Conservation (phyloP, 1,140 invertebrate genomes). For the Solen grandis region DNA sequence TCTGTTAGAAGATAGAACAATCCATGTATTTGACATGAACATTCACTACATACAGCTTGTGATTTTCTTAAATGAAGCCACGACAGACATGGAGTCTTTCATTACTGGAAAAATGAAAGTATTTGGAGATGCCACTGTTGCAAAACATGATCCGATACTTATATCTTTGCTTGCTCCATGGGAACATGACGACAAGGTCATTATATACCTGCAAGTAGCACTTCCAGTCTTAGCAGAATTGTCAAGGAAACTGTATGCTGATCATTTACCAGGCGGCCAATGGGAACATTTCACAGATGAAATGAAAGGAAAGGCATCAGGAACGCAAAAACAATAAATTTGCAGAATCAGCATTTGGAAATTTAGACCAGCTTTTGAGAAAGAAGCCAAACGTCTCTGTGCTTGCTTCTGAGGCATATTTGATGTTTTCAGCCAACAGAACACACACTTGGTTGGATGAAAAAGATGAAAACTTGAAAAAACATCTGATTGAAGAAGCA, state of each 20-base stretch:
- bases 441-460: constrained; percentile 48
- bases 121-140: constrained; percentile 4
- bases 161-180: constrained; percentile 12
- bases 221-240: constrained; percentile 25
- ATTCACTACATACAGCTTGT: constrained; percentile 23
- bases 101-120: constrained; percentile 4
- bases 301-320: constrained; percentile 13
- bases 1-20: constrained; percentile 24
- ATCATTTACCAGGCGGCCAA: constrained; percentile 53
- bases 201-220: constrained; percentile 13
- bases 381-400: constrained; percentile 50
- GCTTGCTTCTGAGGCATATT: constrained; percentile 52
- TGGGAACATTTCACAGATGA: constrained; percentile 17
- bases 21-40: constrained; percentile 37
- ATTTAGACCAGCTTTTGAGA: constrained; percentile 48
- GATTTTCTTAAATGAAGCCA: constrained; percentile 20
- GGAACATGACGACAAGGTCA: constrained; percentile 46
- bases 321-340: constrained; percentile 58
- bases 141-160: constrained; percentile 22
- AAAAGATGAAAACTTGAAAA: constrained; percentile 36
- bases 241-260: constrained; percentile 8
- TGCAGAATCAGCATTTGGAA: constrained; percentile 58
- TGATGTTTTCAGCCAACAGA: constrained; percentile 61
- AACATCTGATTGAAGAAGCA: constrained; percentile 20
- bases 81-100: constrained; percentile 6